Percentiles rank a stretch among this genome's conserved stretches.
phyloP scores from a whole-genome alignment of 2,888 invertebrate genomes.

The Lissonota sp. region DNA sequence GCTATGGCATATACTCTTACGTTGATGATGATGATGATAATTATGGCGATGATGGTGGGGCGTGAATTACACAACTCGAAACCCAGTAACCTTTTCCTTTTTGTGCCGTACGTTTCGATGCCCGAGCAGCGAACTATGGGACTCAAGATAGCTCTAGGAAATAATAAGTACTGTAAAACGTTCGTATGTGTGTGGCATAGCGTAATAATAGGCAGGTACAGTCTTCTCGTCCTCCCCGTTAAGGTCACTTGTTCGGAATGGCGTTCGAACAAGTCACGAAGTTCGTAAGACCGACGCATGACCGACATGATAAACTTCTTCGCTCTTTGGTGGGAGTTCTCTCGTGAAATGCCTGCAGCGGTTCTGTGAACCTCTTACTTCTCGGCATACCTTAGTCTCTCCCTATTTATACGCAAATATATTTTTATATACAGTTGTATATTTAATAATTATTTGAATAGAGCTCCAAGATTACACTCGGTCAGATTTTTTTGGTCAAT shows the following conservation, averaged over 20 bases:
- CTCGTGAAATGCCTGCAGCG: constrained; percentile 38
- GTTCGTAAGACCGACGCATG: constrained; percentile 71
- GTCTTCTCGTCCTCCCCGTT: constrained; percentile 67
- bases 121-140: constrained; percentile 41
- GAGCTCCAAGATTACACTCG: too few species aligned
- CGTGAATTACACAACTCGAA: constrained; percentile 75
- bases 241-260: constrained; percentile 77
- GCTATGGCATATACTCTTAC: constrained; percentile 15
- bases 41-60: constrained; percentile 32
- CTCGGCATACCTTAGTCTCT: constrained; percentile 4
- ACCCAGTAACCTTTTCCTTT: constrained; percentile 82
- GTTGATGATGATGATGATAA: constrained; percentile 19
- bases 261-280: constrained; percentile 76
- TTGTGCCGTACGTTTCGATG: constrained; percentile 68
- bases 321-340: constrained; percentile 32
- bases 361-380: constrained; percentile 25
- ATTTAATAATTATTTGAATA: too few species aligned
- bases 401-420: background rate
- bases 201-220: constrained; percentile 72
- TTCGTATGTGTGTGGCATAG: constrained; percentile 65
- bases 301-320: constrained; percentile 71
- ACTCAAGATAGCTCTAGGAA: constrained; percentile 47
- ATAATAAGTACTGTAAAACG: constrained; percentile 55
- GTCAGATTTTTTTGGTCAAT: background rate
- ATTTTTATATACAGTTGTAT: too few species aligned